Evolutionary conservation across 2,797 vertebrate genomes (phyloP), one percentile per base, ranked within the genome.

Genomic region (Hephaestus fuliginosus): DNA sequence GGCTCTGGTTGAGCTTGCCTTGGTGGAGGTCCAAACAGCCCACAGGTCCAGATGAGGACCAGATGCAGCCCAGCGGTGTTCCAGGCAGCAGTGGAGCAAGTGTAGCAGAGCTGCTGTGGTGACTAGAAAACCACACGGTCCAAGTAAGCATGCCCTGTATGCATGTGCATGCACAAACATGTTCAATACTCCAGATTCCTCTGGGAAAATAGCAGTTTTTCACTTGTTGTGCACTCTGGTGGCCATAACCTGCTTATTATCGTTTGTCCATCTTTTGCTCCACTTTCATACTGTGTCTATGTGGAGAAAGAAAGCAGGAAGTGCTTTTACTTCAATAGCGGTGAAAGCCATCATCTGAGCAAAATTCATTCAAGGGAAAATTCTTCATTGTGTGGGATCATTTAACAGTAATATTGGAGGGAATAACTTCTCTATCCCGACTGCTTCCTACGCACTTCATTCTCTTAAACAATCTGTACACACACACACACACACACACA

Each of bases 11-110:
- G 79, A 82, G 88, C 86, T 85, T 82, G 83, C 52, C 33, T 91
- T 92, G 89, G 91, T 90, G 87, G 61, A 84, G 3, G 36, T 91
- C 90, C 89, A 92, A 80, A 41, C 85, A 84, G 78, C 82, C 83
- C 87, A 80, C 86, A 60, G 80, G 69, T 77, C 92, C 92, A 93
- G 91, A 94, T 94, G 94, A 81, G 75, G 85, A 80, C 88, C 93
- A 93, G 92, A 93, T 93, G 93, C 81, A 74, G 76, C 49, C 58
- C 70, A 65, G 80, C 57, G 43, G 68, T 44, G 68, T 80, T 88
- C 74, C 84, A 81, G 66, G 81, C 82, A 70, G 72, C 66, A 58
- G 65, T 60, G 66, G 69, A 82, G 78, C 92, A 90, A 91, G 85
- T 90, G 92, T 76, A 85, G 53, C 46, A 49, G 61, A 30, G 55